Evolutionary conservation across 2,797 vertebrate genomes (phyloP).

Genomic region (Cynodonichthys magdalenae): DNA sequence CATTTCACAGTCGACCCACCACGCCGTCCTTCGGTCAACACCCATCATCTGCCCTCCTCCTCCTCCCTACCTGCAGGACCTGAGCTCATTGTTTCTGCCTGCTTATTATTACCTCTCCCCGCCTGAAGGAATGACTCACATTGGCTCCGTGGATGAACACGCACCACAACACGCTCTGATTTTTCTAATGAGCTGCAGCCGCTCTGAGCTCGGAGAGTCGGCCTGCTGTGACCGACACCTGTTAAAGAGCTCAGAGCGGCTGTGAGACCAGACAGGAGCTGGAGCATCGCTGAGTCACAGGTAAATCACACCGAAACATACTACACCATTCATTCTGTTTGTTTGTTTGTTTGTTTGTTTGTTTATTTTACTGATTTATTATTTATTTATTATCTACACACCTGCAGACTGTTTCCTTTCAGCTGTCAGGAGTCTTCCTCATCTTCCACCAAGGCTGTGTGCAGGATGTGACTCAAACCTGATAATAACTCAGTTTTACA

Average conservation of each 20-base stretch:
- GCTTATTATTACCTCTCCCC: conserved; percentile 70
- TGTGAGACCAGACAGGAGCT: conserved; percentile 37
- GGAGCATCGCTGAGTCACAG: conserved; percentile 14
- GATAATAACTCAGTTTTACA: no score
- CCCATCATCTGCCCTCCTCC: conserved; percentile 39
- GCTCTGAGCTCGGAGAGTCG: conserved; percentile 48
- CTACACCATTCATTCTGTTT: no score
- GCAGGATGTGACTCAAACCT: no score
- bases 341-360: no score
- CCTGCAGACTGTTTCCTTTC: no score
- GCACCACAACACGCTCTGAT: conserved; percentile 59
- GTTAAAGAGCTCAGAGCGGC: conserved; percentile 44
- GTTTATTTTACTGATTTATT: no score
- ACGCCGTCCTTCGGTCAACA: conserved; percentile 59
- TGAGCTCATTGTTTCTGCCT: conserved; percentile 69
- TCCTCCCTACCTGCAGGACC: conserved; percentile 56
- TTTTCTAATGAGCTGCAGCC: conserved; percentile 75
- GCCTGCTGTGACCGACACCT: conserved; percentile 69
- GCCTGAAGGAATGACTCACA: conserved; percentile 73
- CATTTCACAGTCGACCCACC: conserved; percentile 73
- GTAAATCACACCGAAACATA: no score
- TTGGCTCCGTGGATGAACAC: conserved; percentile 53
- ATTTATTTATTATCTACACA: no score
- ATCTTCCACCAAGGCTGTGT: no score
- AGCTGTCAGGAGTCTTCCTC: no score